These are phyloP conservation scores for Drosophila cardini DNA, from an alignment of 1,140 invertebrate species.

Conservation along the genomic window DNA sequence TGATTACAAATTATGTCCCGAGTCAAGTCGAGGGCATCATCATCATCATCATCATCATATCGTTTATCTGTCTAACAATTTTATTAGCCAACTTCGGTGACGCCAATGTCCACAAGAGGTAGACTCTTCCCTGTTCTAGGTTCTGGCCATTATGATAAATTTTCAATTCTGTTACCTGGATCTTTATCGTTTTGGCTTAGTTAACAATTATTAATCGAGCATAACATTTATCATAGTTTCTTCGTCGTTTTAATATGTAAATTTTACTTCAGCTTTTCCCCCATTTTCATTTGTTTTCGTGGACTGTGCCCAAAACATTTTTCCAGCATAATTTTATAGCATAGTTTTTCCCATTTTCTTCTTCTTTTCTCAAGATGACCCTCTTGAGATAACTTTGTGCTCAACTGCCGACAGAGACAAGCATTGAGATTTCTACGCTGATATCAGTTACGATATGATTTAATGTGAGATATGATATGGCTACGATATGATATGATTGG, in stretches of 20 bases:
- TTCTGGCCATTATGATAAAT: slow-evolving; percentile 40
- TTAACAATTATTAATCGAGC: slow-evolving; percentile 84
- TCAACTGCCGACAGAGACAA: slow-evolving; percentile 54
- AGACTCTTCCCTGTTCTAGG: slow-evolving; percentile 1
- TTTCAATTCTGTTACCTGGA: slow-evolving; percentile 42
- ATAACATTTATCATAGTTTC: slow-evolving; percentile 79
- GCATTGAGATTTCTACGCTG: slow-evolving; percentile 37
- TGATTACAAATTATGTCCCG: slow-evolving; percentile 79
- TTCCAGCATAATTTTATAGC: slow-evolving; percentile 45
- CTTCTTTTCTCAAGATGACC: slow-evolving; percentile 35
- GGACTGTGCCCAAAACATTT: slow-evolving; percentile 44
- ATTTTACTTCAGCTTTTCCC: slow-evolving; percentile 35
- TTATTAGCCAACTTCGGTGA: slow-evolving; percentile 60
- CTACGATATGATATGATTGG: slow-evolving; percentile 32
- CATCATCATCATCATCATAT: slow-evolving; percentile 44
- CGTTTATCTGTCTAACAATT: slow-evolving; percentile 75
- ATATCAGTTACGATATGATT: slow-evolving; percentile 40
- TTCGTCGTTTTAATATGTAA: slow-evolving; percentile 67
- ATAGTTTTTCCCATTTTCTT: slow-evolving; percentile 22
- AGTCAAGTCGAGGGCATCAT: slow-evolving; percentile 25
- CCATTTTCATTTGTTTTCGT: slow-evolving; percentile 37
- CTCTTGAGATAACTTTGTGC: slow-evolving; percentile 62
- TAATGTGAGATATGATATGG: slow-evolving; percentile 4
- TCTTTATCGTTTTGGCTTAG: slow-evolving; percentile 66
- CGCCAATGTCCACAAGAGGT: slow-evolving; percentile 23